A percentile compares a stretch with the other conserved stretches of the same genome.
These are phyloP conservation scores for Vultur gryphus DNA, from an alignment of 2,797 vertebrate species.

Conservation along the genomic window DNA sequence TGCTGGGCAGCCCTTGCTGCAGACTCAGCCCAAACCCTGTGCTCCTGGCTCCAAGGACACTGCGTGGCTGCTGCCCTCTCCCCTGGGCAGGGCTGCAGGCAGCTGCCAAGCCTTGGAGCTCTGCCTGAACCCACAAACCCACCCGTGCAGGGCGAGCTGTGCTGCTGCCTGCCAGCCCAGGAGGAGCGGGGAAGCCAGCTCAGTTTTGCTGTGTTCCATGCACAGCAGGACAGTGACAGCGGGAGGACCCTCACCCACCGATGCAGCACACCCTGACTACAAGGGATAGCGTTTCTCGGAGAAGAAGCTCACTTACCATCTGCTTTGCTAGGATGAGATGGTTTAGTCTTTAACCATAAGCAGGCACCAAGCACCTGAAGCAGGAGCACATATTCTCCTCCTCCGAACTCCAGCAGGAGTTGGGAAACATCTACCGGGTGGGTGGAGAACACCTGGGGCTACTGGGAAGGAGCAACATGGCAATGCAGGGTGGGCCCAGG, in stretches of 20 bases:
- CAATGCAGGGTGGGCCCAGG: fast-evolving
- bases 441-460: neutral
- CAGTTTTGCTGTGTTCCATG: fast-evolving
- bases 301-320: neutral
- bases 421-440: neutral
- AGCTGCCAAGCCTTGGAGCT: neutral
- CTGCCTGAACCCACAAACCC: neutral
- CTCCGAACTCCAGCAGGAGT: neutral
- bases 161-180: neutral
- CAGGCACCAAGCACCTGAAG: neutral
- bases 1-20: neutral
- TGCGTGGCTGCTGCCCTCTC: neutral
- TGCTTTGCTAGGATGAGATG: neutral
- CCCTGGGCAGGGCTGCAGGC: neutral
- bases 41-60: neutral
- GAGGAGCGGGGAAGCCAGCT: neutral
- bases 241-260: neutral
- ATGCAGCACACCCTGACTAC: neutral
- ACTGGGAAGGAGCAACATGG: neutral
- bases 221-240: neutral
- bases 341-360: neutral
- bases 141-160: fast-evolving
- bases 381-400: neutral
- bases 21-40: neutral
- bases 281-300: fast-evolving